A percentile compares a stretch with the other conserved stretches of the same genome.
Evolutionary conservation across 2,113 vertebrate genomes (phyloP).

Genomic region (Cinclus cinclus): DNA sequence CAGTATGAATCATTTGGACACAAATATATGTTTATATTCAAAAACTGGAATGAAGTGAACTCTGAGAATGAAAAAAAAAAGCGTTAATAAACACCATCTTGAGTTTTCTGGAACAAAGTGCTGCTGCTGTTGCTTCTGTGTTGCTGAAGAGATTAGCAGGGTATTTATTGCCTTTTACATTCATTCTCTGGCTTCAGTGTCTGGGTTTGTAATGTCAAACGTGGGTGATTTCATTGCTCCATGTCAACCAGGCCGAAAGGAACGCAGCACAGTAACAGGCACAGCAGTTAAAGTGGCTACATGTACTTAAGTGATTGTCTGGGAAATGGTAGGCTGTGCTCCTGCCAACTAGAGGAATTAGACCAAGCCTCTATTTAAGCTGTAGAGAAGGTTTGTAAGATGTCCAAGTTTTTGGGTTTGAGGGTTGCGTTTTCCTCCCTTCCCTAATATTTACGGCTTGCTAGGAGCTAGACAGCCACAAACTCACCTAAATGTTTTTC

Average conservation of each 20-base stretch:
- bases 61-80: neutral
- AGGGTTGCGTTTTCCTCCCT: neutral
- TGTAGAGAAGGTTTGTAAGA: neutral
- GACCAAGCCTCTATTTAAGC: neutral
- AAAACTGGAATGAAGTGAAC: neutral
- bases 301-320: neutral
- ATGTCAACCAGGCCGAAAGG: neutral
- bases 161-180: constrained; percentile 22
- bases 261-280: neutral
- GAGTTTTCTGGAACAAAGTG: neutral
- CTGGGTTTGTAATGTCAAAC: neutral
- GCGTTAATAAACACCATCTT: neutral
- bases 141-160: constrained; percentile 7
- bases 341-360: neutral
- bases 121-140: neutral
- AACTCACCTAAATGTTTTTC: constrained; percentile 10
- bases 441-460: neutral
- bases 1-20: neutral
- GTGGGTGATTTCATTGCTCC: neutral
- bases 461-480: constrained; percentile 14
- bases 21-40: neutral
- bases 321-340: neutral
- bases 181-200: neutral
- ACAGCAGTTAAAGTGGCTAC: neutral
- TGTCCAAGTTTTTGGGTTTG: neutral